Percentiles rank a stretch among this genome's conserved stretches.
Conservation (phyloP, 2,888 invertebrate genomes). For the Diplazon laetatorius region DNA sequence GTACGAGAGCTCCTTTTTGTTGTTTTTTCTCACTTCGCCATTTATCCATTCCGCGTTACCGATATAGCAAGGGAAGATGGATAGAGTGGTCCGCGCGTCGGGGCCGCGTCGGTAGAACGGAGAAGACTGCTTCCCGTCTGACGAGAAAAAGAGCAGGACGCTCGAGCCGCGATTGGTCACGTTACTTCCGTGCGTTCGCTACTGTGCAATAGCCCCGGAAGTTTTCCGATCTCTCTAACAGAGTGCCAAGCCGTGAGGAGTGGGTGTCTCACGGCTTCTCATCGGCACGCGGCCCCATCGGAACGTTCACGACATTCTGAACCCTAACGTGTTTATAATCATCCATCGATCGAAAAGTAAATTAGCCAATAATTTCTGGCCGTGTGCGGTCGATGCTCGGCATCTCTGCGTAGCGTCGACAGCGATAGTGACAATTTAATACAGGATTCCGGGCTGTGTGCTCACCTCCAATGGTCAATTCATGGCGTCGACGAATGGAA, state of each 20-base stretch:
- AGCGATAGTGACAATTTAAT: constrained; percentile 68
- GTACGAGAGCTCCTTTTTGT: constrained; percentile 7
- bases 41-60: constrained; percentile 2
- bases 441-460: constrained; percentile 30
- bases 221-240: constrained; percentile 54
- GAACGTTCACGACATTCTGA: constrained; percentile 39
- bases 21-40: constrained; percentile 23
- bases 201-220: constrained; percentile 56
- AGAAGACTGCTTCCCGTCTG: background rate
- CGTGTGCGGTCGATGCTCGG: constrained; percentile 2
- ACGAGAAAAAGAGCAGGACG: constrained; percentile 32
- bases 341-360: constrained; percentile 46
- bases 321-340: constrained; percentile 22
- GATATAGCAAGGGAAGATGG: constrained; percentile 30
- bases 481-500: constrained; percentile 57
- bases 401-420: constrained; percentile 64
- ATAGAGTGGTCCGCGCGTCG: constrained; percentile 14
- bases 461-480: constrained; percentile 15
- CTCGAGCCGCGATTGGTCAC: constrained; percentile 39
- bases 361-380: constrained; percentile 6
- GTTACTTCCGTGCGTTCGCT: constrained; percentile 59
- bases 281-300: constrained; percentile 10
- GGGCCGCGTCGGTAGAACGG: background rate
- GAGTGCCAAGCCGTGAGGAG: constrained; percentile 38
- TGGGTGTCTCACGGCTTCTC: constrained; percentile 37